Base-by-base conservation (phyloP, 2,113 vertebrate species). In the Colinus virginianus region DNA sequence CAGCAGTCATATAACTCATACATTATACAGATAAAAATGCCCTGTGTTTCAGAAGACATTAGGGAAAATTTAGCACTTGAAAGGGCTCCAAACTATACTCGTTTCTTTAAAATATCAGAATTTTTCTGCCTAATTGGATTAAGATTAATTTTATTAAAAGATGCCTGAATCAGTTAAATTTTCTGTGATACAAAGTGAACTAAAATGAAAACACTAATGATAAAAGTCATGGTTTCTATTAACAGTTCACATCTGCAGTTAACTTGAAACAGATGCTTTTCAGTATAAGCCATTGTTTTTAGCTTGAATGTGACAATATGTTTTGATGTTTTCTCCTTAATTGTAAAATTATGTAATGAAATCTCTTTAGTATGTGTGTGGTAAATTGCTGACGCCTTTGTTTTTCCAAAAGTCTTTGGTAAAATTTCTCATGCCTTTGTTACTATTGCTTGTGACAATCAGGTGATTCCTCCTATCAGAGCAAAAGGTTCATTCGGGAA, bases 281-380 rank as follows among this genome's bases (percentile, higher is more conserved):
- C 91, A 96, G 83, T 84, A 93, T 7, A 66, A 81, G 59, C 78
- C 85, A 83, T 97, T 97, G 96, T 97, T 97, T 96, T 96, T 62
- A 91, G 95, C 95, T 96, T 95, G 90, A 93, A 96, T 95, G 96
- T 97, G 96, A 97, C 96, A 98, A 97, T 91, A 83, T 91, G 94
- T 97, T 98, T 97, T 97, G 96, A 97, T 97, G 95, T 96, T 97
- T 98, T 96, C 85, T 93, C 92, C 93, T 96, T 97, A 97, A 97
- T 97, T 97, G 86, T 96, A 97, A 96, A 97, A 96, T 96, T 92
- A 96, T 97, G 95, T 97, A 96, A 97, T 85, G 78, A 92, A 95
- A 93, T 75, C 93, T 67, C 90, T 95, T 88, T 75, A 95, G 92
- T 79, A 46, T 90, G 89, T 96, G 95, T 97, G 96, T 94, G 96